Evolutionary conservation across 2,113 vertebrate genomes (phyloP), one percentile per base, ranked within the genome.

Genomic region (Lasiurus cinereus): DNA sequence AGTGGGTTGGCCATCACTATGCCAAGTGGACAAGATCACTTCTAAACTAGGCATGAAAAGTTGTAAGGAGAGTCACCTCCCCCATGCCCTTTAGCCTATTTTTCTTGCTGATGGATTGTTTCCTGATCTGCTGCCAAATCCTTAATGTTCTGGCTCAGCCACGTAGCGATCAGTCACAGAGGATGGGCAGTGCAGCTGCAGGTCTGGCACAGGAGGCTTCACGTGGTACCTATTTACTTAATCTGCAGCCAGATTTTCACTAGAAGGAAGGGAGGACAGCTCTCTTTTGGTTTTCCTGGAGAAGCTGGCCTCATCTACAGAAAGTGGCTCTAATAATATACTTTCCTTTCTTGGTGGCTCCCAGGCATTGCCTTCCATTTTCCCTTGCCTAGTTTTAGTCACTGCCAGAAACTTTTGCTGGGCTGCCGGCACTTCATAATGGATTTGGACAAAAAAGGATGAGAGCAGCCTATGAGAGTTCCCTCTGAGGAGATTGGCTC

Each of bases 401-500:
- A 39, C 43, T 90, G 62, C 77, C 59, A 90, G 86, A 59, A 78
- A 16, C 73, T 59, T 24, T 52, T n/a, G 1, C 69, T 82, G 5
- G 15, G 48, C 90, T 84, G 13, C 16, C 0, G 56, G 80, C 95
- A 70, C 70, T 83, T 46, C 70, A 74, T 95, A 94, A 73, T 84
- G 43, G 9, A 87, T 3, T 10, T 66, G 31, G 83, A 64, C 48
- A 77, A 77, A 54, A 54, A 88, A 84, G 59, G 76, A 64, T 91
- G 67, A 95, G 92, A 82, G 62, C 76, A 84, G 79, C 36, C 77
- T 83, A 6, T 73, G 93, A 64, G 93, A 62, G 54, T 31, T 43
- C 46, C 90, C 84, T 82, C 72, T 74, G 72, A 94, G 86, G 59
- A 94, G 16, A 4, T 15, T 91, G 91, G 90, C 76, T 87, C 29